phyloP scores from a whole-genome alignment of 1,140 invertebrate species.

The Drosophila teissieri region DNA sequence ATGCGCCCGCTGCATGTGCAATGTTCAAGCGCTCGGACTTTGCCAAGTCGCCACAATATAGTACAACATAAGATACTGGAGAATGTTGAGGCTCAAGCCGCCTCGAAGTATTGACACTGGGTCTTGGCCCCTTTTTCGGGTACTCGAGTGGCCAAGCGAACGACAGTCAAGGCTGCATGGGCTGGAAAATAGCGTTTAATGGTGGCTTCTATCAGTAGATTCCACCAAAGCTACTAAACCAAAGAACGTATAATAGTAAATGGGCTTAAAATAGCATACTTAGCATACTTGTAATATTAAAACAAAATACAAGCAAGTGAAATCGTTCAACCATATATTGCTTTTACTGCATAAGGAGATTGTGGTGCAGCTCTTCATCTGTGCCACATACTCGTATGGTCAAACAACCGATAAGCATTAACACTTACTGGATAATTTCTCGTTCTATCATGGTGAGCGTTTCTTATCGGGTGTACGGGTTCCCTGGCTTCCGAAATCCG shows the following conservation, averaged over 20 bases:
- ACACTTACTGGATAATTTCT: conserved; percentile 77
- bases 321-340: not conserved
- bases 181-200: not conserved
- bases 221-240: not conserved
- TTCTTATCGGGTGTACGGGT: not conserved
- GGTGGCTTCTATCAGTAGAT: not conserved
- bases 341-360: not conserved
- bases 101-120: conserved; percentile 60
- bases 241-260: not conserved
- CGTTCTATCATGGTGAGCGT: conserved; percentile 65
- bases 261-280: no score
- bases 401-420: conserved; percentile 6
- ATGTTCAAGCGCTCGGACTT: conserved; percentile 62
- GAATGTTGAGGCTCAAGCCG: conserved; percentile 15
- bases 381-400: not conserved
- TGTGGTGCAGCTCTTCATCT: not conserved
- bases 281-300: no score
- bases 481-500: conserved; percentile 5
- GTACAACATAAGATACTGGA: conserved; percentile 59
- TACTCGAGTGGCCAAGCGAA: conserved; percentile 10
- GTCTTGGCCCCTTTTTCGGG: conserved; percentile 60
- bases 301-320: no score
- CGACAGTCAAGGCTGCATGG: conserved; percentile 10
- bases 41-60: conserved; percentile 35
- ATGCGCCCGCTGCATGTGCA: conserved; percentile 54